Evolutionary conservation across 37 sponge, comb jelly and placozoan species (phyloP), one percentile per base, ranked within the genome.

Genomic region (Ianthella basta): DNA sequence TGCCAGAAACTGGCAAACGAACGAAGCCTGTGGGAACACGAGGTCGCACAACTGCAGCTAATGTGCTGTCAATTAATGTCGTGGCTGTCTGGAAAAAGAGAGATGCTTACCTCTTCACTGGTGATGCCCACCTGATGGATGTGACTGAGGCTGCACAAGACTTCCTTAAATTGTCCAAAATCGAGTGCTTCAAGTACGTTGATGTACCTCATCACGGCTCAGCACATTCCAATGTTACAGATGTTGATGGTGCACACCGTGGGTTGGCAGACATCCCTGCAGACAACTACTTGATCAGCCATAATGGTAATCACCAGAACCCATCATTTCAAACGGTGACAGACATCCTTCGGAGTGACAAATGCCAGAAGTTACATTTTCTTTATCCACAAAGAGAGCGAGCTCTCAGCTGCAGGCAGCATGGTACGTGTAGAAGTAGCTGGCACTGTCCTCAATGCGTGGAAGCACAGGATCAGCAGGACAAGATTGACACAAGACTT

Each of bases 81-180:
- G 64, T 61, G 29, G 64, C 64, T 13, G 64, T 61, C 4, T 61
- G 64, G 64, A 61, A 61, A 12, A 61, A 61, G 12, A 44, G 50
- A 44, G 64, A 61, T 61, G 64, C 64, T 4, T 61, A 61, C 64
- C 64, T 61, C 4, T 61, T 61, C 64, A 61, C 64, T 61, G 64
- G 64, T 5, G 64, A 61, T 61, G 64, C 64, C 10, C 64, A 61
- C 64, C 29, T 61, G 64, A 5, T 10, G 4, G 64, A 61, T 12
- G 64, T 61, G 29, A 61, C 64, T 10, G 4, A 61, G 29, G 64
- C 64, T 61, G 64, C 64, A 29, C 2, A 61, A 27, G 29, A 61
- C 24, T 61, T 61, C 29, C 64, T 61, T 61, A 6, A 10, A 2
- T 6, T n/a, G 2, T 5, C 3, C 10, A 4, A 4, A 13, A 61